Evolutionary conservation across 2,797 vertebrate genomes (phyloP), one percentile per base, ranked within the genome.

Genomic region (Glossophaga mutica): DNA sequence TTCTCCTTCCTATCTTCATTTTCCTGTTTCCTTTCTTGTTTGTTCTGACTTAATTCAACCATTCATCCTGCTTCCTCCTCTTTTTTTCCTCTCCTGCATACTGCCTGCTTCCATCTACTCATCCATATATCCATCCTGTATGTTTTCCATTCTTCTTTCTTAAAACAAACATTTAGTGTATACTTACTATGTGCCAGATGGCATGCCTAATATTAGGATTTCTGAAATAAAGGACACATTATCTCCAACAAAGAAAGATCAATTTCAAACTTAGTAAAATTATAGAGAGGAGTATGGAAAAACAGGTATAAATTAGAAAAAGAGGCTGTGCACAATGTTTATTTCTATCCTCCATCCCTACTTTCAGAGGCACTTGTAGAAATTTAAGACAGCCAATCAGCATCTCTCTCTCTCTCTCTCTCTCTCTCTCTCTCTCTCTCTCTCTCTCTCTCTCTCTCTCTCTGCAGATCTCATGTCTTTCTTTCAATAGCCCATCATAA

Each of bases 211-310:
- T 93, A 92, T 85, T 94, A 92, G 84, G 48, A 93, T 93, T 87
- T 48, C 67, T 93, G 55, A 94, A 93, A 87, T 94, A 96, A 96
- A 93, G 94, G 93, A 65, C 42, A 48, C 32, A 67, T 95, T 88
- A 57, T 91, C 65, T 93, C 81, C 65, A 81, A 92, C 29, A 19
- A 90, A 32, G 42, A 71, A 91, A 83, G 34, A 62, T n/a, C 83
- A 71, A 76, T 90, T 59, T 87, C n/a, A 93, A 93, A 81, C 6
- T 48, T 55, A 78, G 21, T 84, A 73, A 91, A 81, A 87, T 74
- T 29, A 76, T 82, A 87, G 10, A 52, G 34, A 67, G 37, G 62
- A 62, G 48, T 77, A 71, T 84, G 9, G 24, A 70, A 42, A 91
- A 94, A 83, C 18, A 59, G 2, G 1, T 39, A 52, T 22, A 29